phyloP scores from a whole-genome alignment of 1,140 invertebrate genomes.

The Drosophila murphyi region DNA sequence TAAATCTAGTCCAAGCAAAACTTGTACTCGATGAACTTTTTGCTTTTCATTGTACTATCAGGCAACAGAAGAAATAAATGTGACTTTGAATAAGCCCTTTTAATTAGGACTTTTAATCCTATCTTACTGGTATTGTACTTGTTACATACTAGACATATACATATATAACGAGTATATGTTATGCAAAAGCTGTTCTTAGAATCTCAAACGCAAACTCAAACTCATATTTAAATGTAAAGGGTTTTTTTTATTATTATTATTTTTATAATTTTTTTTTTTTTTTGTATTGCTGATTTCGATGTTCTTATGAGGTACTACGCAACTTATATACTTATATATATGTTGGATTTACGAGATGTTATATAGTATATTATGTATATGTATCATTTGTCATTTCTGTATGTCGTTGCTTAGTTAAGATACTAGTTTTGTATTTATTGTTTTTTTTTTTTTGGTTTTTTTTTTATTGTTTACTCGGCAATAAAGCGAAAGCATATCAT shows the following conservation, averaged over 20 bases:
- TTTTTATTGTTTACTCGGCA: constrained; percentile 52
- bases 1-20: constrained; percentile 1
- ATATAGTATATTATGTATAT: not conserved
- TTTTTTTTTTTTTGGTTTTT: constrained; percentile 27
- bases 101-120: constrained; percentile 15
- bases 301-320: not conserved
- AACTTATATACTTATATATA: constrained; percentile 5
- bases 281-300: not conserved
- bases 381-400: constrained; percentile 19
- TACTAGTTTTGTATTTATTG: constrained; percentile 33
- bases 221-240: constrained; percentile 7
- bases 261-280: not conserved
- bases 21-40: constrained; percentile 2
- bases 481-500: constrained; percentile 78
- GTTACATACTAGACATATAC: too few species aligned
- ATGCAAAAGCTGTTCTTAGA: constrained; percentile 19
- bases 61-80: constrained; percentile 37
- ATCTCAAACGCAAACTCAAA: constrained; percentile 22
- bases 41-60: constrained; percentile 26
- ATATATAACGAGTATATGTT: not conserved
- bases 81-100: constrained; percentile 38
- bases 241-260: constrained; percentile 5
- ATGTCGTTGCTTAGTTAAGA: constrained; percentile 35
- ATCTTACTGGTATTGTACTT: not conserved
- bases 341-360: not conserved